Percentiles rank a stretch among this genome's conserved stretches.
Evolutionary conservation across 2,888 invertebrate species (phyloP).

Genomic region (Spilosoma lubricipeda): DNA sequence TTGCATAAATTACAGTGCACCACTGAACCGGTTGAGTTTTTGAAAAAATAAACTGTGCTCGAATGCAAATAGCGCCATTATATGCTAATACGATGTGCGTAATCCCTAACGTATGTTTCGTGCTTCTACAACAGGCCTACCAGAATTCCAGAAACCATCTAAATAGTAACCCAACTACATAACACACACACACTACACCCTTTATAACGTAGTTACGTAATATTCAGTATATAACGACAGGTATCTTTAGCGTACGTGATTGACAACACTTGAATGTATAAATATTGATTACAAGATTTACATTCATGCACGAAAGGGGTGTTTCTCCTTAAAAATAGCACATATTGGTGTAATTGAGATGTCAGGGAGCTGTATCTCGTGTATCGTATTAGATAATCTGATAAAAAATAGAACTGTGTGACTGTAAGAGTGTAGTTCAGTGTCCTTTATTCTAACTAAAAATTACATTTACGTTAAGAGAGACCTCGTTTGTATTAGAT

Average conservation of each 20-base stretch:
- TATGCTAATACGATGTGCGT: conserved; percentile 82
- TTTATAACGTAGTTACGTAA: conserved; percentile 36
- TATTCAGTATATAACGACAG: conserved; percentile 30
- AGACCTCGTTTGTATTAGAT: no score
- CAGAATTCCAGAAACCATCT: conserved; percentile 69
- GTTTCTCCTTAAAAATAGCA: neutral
- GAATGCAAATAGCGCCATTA: conserved; percentile 84
- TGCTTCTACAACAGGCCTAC: conserved; percentile 65
- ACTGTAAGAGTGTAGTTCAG: no score
- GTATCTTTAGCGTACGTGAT: conserved; percentile 1
- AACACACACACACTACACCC: no score
- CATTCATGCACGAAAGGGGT: neutral
- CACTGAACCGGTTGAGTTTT: conserved; percentile 74
- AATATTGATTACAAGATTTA: neutral
- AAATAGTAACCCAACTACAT: conserved; percentile 62
- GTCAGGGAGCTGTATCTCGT: no score
- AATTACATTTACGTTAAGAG: no score
- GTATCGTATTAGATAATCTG: neutral
- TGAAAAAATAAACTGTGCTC: conserved; percentile 77
- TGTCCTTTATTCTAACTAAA: no score
- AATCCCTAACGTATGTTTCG: conserved; percentile 72
- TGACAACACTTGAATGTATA: neutral
- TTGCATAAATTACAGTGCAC: conserved; percentile 80
- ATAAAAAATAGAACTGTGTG: no score
- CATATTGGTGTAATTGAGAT: no score